Percentiles rank a stretch among this genome's conserved stretches.
Evolutionary conservation across 92 coral and sea anemone genomes (phyloP).

Genomic region (Heliopora coerulea): DNA sequence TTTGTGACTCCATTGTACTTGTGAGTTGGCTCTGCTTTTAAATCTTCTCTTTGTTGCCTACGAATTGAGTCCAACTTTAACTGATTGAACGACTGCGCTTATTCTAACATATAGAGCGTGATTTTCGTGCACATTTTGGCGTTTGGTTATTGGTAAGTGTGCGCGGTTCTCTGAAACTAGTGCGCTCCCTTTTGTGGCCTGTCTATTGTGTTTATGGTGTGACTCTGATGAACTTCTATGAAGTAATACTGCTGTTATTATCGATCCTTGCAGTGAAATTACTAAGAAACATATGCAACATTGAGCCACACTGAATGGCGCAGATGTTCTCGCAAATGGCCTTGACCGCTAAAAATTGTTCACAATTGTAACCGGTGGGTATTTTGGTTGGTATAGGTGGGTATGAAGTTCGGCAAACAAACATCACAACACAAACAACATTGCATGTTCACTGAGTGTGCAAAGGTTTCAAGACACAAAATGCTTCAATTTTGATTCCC

Average conservation of each 20-base stretch:
- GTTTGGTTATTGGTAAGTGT: slow-evolving; percentile 36
- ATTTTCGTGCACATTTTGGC: slow-evolving; percentile 7
- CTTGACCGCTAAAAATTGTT: slow-evolving; percentile 23
- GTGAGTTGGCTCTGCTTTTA: neutral
- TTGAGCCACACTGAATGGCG: slow-evolving; percentile 42
- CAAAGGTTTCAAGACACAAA: too few species aligned
- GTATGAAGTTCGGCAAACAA: slow-evolving; percentile 9
- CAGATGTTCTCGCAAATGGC: slow-evolving; percentile 36
- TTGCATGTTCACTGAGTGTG: too few species aligned
- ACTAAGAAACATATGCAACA: slow-evolving; percentile 18
- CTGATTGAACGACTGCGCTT: too few species aligned
- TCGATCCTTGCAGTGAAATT: slow-evolving; percentile 40
- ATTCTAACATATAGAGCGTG: neutral
- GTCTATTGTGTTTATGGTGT: too few species aligned
- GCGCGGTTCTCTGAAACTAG: neutral
- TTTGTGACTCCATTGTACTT: slow-evolving; percentile 1
- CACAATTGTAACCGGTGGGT: slow-evolving; percentile 51
- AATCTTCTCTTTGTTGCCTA: neutral
- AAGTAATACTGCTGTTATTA: slow-evolving; percentile 42
- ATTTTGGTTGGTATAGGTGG: slow-evolving; percentile 97
- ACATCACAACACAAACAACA: too few species aligned
- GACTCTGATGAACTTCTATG: neutral
- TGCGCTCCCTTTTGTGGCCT: neutral
- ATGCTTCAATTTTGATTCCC: too few species aligned
- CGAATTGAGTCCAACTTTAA: too few species aligned